Evolutionary conservation across 2,797 vertebrate species (phyloP).

Genomic region (Pipistrellus pygmaeus): DNA sequence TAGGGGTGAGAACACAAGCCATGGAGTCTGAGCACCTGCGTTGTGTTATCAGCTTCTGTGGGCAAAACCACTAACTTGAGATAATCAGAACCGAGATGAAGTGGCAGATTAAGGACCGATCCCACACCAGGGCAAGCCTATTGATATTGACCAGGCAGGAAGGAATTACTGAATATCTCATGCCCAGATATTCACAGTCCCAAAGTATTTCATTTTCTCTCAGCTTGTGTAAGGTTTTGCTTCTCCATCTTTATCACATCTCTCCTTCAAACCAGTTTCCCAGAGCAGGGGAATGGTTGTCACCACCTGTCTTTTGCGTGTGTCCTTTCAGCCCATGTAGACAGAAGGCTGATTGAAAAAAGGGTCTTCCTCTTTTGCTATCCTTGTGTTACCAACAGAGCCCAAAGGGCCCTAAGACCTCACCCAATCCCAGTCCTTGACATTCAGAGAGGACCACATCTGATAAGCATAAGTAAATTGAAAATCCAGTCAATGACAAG

Average conservation of each 20-base stretch:
- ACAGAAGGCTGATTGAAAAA: background rate
- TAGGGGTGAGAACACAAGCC: background rate
- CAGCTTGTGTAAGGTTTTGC: background rate
- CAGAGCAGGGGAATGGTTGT: background rate
- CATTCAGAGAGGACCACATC: background rate
- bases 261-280: background rate
- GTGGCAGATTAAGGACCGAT: background rate
- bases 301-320: background rate
- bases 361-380: background rate
- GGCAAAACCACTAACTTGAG: background rate
- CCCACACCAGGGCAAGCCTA: background rate
- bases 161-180: background rate
- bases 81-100: background rate
- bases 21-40: background rate
- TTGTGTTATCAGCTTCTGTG: background rate
- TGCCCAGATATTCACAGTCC: background rate
- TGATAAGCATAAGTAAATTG: background rate
- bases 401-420: background rate
- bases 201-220: background rate
- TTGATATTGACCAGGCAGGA: background rate
- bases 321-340: background rate
- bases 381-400: background rate
- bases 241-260: background rate
- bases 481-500: slow-evolving; percentile 37
- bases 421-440: background rate